Base-by-base conservation (phyloP, 2,797 vertebrate genomes). In the Dendrocincla tyrannina region DNA sequence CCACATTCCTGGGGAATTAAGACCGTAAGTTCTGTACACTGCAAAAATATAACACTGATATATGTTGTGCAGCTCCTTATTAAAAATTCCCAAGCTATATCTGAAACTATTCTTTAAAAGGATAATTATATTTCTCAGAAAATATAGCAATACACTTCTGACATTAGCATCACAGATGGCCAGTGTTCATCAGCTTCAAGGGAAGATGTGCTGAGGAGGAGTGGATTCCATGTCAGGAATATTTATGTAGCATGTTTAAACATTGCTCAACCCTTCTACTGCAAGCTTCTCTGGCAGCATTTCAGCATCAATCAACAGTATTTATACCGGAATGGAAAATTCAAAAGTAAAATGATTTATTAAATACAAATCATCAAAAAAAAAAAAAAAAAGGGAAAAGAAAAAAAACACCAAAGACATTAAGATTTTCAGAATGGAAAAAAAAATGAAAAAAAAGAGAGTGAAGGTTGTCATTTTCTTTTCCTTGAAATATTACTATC, bases 241-340 rank as follows among this genome's bases (percentile, higher is more conserved):
- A 76, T 90, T 91, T 91, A 88, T 85, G n/a, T 13, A 63, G 47
- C 42, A 42, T 5, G 0, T 83, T 85, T 67, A 85, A 89, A 60
- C 19, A 60, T 37, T 85, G 50, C 23, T 37, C 59, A 81, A 49
- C 46, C 44, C 58, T 88, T 67, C 79, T 64, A 83, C 47, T 89
- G 70, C 44, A 89, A 74, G 49, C 32, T 74, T 64, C 9, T 68
- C 85, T 85, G 79, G 72, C 27, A 78, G 30, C 49, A 16, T 78
- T 91, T 92, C 82, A 91, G 58, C 30, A 78, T 85, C 84, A 88
- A 91, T 94, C 28, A 80, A 77, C 33, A 46, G 20, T 44, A 78
- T 63, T 88, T 89, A 63, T 70, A 91, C 4, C 47, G 69, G 67
- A 85, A 89, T 20, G 35, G 20, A 90, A 95, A 93, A 88, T 33